Evolutionary conservation across 2,797 vertebrate species (phyloP).

Genomic region (Otolemur crassicaudatus): DNA sequence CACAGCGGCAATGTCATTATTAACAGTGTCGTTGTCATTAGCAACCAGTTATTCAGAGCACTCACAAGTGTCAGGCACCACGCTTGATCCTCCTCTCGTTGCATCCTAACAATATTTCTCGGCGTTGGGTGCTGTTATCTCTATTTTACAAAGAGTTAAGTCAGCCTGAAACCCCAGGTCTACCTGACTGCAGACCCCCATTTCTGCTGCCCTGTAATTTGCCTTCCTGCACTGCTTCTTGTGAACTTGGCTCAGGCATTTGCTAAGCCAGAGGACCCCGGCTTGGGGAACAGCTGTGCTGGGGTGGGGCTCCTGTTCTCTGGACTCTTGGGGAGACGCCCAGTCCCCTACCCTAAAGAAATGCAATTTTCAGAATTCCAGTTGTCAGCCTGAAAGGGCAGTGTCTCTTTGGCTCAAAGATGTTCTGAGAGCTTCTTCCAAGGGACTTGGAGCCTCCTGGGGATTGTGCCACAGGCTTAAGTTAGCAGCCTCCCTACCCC

Average conservation of each 20-base stretch:
- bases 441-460: constrained; percentile 31
- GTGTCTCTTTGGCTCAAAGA: constrained; percentile 23
- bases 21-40: fast-evolving
- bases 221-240: not conserved
- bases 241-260: not conserved
- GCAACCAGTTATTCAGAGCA: not conserved
- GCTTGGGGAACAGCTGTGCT: constrained; percentile 33
- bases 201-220: not conserved
- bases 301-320: constrained; percentile 16
- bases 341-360: constrained; percentile 35
- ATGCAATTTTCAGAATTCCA: constrained; percentile 38
- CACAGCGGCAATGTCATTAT: not conserved
- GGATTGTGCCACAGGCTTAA: not conserved
- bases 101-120: not conserved
- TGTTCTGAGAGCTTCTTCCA: constrained; percentile 51
- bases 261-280: not conserved
- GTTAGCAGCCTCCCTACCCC: not conserved
- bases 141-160: not conserved
- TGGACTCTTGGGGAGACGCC: not conserved
- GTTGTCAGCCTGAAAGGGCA: constrained; percentile 15
- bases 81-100: fast-evolving
- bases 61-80: not conserved
- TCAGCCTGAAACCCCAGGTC: not conserved
- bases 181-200: not conserved
- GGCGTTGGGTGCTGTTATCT: not conserved